phyloP scores from a whole-genome alignment of 2,113 vertebrate genomes.

The Willisornis vidua region DNA sequence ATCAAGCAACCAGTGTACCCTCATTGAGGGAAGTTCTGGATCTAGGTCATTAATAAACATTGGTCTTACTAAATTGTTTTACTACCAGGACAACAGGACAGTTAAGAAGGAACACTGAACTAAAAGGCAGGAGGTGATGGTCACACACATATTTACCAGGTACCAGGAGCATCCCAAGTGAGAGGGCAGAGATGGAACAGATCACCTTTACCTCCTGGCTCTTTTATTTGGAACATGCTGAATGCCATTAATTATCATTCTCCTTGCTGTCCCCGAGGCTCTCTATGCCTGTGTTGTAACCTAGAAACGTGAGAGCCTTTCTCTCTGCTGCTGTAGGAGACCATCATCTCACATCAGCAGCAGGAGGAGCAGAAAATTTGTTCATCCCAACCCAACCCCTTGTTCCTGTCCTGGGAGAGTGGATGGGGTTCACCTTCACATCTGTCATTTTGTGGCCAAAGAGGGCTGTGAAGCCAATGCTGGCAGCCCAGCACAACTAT shows the following conservation, averaged over 20 bases:
- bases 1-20: neutral
- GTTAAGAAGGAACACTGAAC: neutral
- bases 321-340: neutral
- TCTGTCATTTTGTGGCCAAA: neutral
- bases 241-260: neutral
- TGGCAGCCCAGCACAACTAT: neutral
- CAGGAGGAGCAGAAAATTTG: neutral
- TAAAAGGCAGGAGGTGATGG: neutral
- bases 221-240: neutral
- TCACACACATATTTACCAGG: neutral
- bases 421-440: neutral
- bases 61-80: neutral
- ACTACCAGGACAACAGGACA: neutral
- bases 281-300: neutral
- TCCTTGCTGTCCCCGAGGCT: neutral
- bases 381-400: neutral
- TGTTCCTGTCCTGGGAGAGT: neutral
- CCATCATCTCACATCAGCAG: rapidly evolving
- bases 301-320: neutral
- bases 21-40: neutral
- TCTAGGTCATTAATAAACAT: neutral
- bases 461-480: neutral
- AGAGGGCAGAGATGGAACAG: neutral
- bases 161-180: rapidly evolving
- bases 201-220: neutral